Conservation (phyloP, 2,797 vertebrate species). For the Sebastes hopkinsi region DNA sequence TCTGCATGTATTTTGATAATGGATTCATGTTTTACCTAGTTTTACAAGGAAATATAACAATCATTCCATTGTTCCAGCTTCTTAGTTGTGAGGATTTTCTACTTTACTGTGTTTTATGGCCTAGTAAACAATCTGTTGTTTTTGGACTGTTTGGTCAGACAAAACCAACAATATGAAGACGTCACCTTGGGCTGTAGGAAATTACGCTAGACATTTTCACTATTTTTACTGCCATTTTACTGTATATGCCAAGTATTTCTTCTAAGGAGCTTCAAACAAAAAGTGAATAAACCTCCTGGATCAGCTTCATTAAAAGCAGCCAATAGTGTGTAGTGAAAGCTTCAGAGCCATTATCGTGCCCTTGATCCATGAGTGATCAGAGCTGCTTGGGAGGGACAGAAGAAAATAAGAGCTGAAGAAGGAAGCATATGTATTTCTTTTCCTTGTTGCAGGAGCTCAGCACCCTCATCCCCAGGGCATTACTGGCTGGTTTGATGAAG, state of each 20-base stretch:
- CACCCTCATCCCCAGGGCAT: slow-evolving; percentile 6
- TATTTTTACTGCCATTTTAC: background rate
- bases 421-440: background rate
- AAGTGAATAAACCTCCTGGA: background rate
- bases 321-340: background rate
- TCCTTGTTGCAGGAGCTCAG: background rate
- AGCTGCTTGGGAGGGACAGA: background rate
- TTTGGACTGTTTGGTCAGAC: background rate
- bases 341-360: background rate
- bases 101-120: background rate
- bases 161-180: background rate
- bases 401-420: slow-evolving; percentile 1
- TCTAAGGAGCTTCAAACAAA: background rate
- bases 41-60: background rate
- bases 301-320: background rate
- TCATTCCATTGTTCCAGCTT: background rate
- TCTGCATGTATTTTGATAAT: background rate
- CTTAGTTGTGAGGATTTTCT: background rate
- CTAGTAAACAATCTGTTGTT: background rate
- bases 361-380: slow-evolving; percentile 11
- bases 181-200: background rate
- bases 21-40: background rate
- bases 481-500: slow-evolving; percentile 34
- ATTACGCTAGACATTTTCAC: background rate
- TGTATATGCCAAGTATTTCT: background rate